Conservation (phyloP, 1,140 invertebrate species). For the Leptopilina boulardi region DNA sequence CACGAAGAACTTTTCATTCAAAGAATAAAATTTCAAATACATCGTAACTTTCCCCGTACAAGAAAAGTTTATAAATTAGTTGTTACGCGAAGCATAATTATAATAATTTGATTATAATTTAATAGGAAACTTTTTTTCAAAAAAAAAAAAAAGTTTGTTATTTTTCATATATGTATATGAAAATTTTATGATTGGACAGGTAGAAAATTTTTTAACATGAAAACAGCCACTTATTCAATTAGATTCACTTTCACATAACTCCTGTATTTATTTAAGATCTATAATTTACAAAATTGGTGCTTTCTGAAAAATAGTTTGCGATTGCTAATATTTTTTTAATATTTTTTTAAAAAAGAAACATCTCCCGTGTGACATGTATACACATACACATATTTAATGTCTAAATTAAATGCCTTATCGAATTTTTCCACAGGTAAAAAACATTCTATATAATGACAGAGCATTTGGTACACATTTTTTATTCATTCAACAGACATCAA, state of each 20-base stretch:
- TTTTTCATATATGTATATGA: not conserved
- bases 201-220: not conserved
- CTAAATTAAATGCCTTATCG: not conserved
- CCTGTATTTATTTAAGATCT: conserved; percentile 16
- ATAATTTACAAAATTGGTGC: not conserved
- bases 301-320: not conserved
- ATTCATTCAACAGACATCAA: conserved; percentile 7
- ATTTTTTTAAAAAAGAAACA: not conserved
- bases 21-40: not conserved
- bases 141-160: not conserved
- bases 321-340: not conserved
- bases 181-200: not conserved
- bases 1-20: not conserved
- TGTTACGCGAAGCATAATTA: not conserved
- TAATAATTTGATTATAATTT: not conserved
- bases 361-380: not conserved
- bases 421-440: not conserved
- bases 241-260: conserved; percentile 29
- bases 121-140: not conserved
- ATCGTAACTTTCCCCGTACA: not conserved
- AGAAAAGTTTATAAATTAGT: too few species aligned
- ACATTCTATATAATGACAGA: not conserved
- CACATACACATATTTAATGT: conserved; percentile 3
- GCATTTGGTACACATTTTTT: conserved; percentile 7
- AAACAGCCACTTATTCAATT: conserved; percentile 23